phyloP scores from a whole-genome alignment of 2,113 vertebrate genomes.

The Amphilophus citrinellus region DNA sequence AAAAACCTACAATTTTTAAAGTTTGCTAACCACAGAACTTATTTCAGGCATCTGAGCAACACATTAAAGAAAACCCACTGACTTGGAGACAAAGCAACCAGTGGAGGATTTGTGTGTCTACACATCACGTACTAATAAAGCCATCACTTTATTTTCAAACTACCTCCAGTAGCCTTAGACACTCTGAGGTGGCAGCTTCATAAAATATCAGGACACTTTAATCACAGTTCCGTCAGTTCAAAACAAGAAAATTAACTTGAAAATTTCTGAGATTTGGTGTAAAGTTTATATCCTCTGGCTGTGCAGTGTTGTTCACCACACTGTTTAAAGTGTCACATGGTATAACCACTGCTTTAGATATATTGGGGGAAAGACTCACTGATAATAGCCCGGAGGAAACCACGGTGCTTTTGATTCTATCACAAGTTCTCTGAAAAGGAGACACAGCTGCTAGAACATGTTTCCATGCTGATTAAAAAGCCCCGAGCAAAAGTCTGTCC shows the following conservation, averaged over 20 bases:
- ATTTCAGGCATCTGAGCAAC: neutral
- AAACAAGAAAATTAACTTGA: neutral
- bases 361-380: neutral
- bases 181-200: neutral
- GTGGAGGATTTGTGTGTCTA: neutral
- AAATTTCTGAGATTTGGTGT: neutral
- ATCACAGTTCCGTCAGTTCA: neutral
- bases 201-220: neutral
- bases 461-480: neutral
- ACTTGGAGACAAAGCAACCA: neutral
- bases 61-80: neutral
- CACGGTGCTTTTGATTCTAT: constrained; percentile 34
- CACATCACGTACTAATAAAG: neutral
- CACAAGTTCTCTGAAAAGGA: constrained; percentile 61
- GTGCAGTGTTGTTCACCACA: neutral
- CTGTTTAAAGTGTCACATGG: constrained; percentile 54
- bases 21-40: neutral
- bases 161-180: neutral
- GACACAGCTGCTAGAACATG: neutral
- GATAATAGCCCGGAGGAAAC: constrained; percentile 25
- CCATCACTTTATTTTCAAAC: neutral
- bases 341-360: constrained; percentile 19
- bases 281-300: neutral
- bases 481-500: neutral
- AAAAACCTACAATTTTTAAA: neutral